Evolutionary conservation across 2,888 invertebrate species (phyloP).

Genomic region (Chironomus tentans): DNA sequence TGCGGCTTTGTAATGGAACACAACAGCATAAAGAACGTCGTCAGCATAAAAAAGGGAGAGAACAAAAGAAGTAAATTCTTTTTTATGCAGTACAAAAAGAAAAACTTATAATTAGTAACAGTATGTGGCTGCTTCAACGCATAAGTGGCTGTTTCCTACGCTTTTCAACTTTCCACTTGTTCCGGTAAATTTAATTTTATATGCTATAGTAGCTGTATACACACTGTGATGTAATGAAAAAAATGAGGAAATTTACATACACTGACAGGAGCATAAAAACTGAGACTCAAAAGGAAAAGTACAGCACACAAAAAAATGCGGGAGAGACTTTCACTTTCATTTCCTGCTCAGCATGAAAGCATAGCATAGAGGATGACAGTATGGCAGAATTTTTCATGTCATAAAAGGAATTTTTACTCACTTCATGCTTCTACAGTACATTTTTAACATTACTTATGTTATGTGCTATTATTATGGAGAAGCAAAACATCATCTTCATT

Average conservation of each 20-base stretch:
- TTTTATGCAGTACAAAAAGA: background rate
- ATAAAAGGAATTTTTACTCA: conserved; percentile 6
- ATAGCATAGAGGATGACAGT: background rate
- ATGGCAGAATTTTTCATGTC: background rate
- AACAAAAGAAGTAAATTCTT: background rate
- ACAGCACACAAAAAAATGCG: no score
- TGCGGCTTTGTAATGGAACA: no score
- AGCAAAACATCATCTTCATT: no score
- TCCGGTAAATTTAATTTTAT: conserved; percentile 6
- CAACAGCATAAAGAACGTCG: no score
- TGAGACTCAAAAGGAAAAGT: background rate
- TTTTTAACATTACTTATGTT: no score
- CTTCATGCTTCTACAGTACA: no score
- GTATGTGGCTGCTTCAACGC: background rate
- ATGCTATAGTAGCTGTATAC: background rate
- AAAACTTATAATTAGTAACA: conserved; percentile 1
- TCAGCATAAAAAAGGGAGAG: no score
- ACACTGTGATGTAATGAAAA: background rate
- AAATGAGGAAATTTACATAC: background rate
- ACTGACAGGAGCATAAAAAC: background rate
- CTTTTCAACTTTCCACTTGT: background rate
- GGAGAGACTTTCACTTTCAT: background rate
- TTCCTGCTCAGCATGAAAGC: background rate
- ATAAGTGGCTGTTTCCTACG: conserved; percentile 5
- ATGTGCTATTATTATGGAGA: no score